phyloP scores from a whole-genome alignment of 2,888 invertebrate species.

The Noctua comes region DNA sequence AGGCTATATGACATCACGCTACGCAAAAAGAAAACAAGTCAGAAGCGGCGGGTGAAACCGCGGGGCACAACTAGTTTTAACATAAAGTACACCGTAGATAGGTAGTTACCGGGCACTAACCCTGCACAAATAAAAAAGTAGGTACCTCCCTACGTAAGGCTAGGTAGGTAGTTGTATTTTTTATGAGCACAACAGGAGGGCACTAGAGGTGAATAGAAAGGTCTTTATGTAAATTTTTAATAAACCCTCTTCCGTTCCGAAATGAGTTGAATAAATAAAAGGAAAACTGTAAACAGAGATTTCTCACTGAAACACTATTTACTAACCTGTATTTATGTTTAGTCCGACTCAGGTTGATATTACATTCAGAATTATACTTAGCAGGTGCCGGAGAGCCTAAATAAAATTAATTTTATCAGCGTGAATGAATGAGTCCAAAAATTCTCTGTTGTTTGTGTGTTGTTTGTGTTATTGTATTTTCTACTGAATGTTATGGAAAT shows the following conservation, averaged over 20 bases:
- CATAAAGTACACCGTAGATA: not conserved
- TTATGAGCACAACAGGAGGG: conserved; percentile 65
- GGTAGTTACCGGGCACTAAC: not conserved
- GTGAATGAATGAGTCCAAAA: no score
- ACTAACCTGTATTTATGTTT: conserved; percentile 29
- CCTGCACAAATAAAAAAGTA: conserved; percentile 9
- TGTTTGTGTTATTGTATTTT: not conserved
- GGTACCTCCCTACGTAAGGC: conserved; percentile 14
- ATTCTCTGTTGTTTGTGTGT: no score
- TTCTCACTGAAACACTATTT: conserved; percentile 49
- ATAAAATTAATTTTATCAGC: not conserved
- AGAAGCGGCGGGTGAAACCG: no score
- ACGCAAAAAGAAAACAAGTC: no score
- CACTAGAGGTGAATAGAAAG: conserved; percentile 66
- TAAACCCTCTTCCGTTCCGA: conserved; percentile 66
- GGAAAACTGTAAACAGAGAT: conserved; percentile 51
- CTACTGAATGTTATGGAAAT: not conserved
- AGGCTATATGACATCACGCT: no score
- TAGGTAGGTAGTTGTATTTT: conserved; percentile 66
- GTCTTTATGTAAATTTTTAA: conserved; percentile 72
- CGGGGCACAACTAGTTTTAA: no score
- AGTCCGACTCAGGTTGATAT: not conserved
- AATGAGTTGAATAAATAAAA: conserved; percentile 72
- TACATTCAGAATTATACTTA: conserved; percentile 12
- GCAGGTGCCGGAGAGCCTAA: not conserved